These are phyloP conservation scores for Rhea pennata DNA, from an alignment of 2,113 vertebrate genomes.

Conservation along the genomic window DNA sequence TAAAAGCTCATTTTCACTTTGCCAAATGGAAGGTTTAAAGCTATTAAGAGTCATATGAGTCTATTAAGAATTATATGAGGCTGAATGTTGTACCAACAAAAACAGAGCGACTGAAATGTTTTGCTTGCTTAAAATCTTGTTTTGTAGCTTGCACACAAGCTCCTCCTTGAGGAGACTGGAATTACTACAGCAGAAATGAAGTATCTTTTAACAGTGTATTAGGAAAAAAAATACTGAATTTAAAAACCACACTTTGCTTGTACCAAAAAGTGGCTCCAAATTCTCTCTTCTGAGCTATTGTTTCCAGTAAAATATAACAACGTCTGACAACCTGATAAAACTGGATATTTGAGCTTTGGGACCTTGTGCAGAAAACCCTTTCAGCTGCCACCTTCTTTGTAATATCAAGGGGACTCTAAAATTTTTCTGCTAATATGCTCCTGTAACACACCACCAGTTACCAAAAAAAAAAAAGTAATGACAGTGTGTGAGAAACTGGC, in stretches of 20 bases:
- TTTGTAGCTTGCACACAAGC: constrained; percentile 47
- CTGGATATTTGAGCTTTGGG: not conserved
- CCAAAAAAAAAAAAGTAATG: not conserved
- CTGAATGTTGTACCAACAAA: not conserved
- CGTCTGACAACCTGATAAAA: not conserved
- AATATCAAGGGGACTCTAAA: not conserved
- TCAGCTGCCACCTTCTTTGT: not conserved
- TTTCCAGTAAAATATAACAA: not conserved
- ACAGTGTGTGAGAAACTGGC: not conserved
- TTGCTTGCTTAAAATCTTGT: not conserved
- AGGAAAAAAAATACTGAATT: not conserved
- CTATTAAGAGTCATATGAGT: not conserved
- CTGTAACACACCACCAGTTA: not conserved
- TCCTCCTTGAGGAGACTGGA: constrained; percentile 65
- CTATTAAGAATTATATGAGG: not conserved
- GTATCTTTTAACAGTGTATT: not conserved
- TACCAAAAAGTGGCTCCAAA: not conserved
- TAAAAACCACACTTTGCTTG: not conserved
- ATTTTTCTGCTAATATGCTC: constrained; percentile 18
- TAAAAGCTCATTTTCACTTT: not conserved
- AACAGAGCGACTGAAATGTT: not conserved
- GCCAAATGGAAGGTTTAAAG: not conserved
- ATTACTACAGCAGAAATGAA: constrained; percentile 10
- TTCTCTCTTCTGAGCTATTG: not conserved
- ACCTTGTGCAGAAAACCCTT: not conserved